These are phyloP conservation scores for Bufotes viridis DNA, from an alignment of 2,797 vertebrate species.

Conservation along the genomic window DNA sequence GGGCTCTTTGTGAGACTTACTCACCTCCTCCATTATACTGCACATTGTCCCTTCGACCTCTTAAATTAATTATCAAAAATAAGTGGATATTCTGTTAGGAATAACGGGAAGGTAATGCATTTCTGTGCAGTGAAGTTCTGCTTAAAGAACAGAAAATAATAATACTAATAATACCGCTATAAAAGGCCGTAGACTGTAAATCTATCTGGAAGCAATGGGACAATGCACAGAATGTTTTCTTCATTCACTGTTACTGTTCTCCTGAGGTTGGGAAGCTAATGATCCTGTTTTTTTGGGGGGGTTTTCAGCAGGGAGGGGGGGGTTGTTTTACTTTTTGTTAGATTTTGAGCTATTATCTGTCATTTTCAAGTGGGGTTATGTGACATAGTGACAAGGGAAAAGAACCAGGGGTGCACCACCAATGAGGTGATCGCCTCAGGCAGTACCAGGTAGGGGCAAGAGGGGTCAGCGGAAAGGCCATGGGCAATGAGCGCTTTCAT, in stretches of 20 bases:
- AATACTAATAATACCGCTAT: background rate
- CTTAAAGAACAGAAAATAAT: constrained; percentile 14
- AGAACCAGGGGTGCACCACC: background rate
- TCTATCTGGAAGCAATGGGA: constrained; percentile 2
- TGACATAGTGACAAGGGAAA: background rate
- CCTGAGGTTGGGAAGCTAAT: constrained; percentile 38
- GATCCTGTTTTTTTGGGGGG: background rate
- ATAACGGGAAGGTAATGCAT: background rate
- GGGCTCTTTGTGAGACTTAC: background rate
- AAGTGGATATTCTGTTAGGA: background rate
- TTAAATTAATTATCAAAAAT: constrained; percentile 14
- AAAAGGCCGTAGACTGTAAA: constrained; percentile 21
- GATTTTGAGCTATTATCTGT: constrained; percentile 31
- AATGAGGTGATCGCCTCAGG: too few relatives aligned
- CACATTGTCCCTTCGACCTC: background rate
- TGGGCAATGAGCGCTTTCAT: too few relatives aligned
- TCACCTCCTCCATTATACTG: background rate
- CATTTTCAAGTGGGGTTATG: constrained; percentile 11
- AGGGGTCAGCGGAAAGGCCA: too few relatives aligned
- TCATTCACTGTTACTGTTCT: constrained; percentile 31
- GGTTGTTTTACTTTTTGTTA: background rate
- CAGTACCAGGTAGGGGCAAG: too few relatives aligned
- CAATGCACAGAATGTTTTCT: constrained; percentile 34
- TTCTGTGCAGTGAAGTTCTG: background rate
- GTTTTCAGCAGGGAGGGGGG: too few relatives aligned